Base-by-base conservation (phyloP, 1,140 invertebrate species). In the Neodiprion pinetum region DNA sequence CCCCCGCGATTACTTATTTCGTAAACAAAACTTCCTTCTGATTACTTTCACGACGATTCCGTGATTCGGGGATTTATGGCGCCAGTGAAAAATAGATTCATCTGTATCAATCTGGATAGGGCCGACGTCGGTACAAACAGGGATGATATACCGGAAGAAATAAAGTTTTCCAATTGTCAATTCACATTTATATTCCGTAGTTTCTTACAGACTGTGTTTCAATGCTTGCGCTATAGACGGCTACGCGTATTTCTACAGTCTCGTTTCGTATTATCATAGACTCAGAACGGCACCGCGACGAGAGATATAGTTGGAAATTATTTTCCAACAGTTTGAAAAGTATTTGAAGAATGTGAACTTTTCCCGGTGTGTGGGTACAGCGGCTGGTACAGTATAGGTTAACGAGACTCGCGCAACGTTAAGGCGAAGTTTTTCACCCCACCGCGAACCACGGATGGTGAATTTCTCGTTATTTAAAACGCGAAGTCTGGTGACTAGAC, bases 381-480 rank as follows among this genome's bases (percentile, higher is more conserved):
- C 5, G 28, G 28, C 28, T 40, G 28, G 28, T 40, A 40, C 28
- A 17, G 53, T 61, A 61, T 61, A 61, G 53, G 4, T 61, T 17
- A 61, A 61, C 53, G 11, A 61, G 53, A 40, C 28, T 61, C 53
- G 53, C n/a, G 9, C 4, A 61, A 61, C 53, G 53, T 5, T 61
- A 61, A 12, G 11, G 53, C 11, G 11, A 61, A 61, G 5, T 61
- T 61, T 61, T 61, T 61, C 53, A 17, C 9, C 53, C 53, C n/a
- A 61, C 53, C 4, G n/a, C 9, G 7, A 2, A 40, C n/a, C 11
- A 61, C 2, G 28, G 28, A 40, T 40, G 28, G 53, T 8, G 53
- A 61, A 17, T 61, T 61, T 61, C 53, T 61, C 53, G 53, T 61
- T 61, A 61, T 61, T 61, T 61, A 61, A 61, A 61, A 61, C 53